Conservation (phyloP, 2,888 invertebrate genomes). For the Orthosia cruda region DNA sequence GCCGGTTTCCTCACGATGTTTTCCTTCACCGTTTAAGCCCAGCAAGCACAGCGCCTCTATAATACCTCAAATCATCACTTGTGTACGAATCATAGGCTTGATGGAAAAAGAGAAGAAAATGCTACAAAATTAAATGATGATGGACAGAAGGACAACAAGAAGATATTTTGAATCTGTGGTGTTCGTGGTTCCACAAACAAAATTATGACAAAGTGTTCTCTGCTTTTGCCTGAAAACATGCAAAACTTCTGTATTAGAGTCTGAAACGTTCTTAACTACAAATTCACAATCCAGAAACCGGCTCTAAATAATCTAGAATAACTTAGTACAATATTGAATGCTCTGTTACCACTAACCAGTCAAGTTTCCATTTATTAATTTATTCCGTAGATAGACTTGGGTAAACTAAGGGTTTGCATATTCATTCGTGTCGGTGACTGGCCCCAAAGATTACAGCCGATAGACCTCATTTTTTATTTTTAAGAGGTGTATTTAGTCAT, state of each 20-base stretch:
- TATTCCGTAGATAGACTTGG: conserved; percentile 9
- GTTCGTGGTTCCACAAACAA: conserved; percentile 1
- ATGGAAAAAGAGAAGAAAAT: not conserved
- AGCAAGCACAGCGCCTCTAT: not conserved
- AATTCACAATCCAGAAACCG: too few relatives aligned
- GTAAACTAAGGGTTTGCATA: conserved; percentile 30
- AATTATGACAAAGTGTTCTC: not conserved
- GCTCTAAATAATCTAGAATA: not conserved
- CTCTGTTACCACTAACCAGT: conserved; percentile 1
- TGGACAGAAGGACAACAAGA: not conserved
- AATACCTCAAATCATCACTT: not conserved
- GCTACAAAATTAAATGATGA: not conserved
- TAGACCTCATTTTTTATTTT: not conserved
- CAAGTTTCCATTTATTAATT: conserved; percentile 33
- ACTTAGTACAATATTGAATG: conserved; percentile 18
- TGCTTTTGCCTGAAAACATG: too few relatives aligned
- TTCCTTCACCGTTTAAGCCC: too few relatives aligned
- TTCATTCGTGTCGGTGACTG: conserved; percentile 24
- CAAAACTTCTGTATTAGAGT: too few relatives aligned
- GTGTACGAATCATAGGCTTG: not conserved
- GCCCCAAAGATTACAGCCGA: not conserved
- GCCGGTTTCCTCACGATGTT: too few relatives aligned
- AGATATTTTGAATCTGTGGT: not conserved
- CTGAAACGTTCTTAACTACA: too few relatives aligned
- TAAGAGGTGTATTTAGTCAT: not conserved